Percentiles rank a stretch among this genome's conserved stretches.
Conservation (phyloP, 2,113 vertebrate species). For the Arenaria interpres region DNA sequence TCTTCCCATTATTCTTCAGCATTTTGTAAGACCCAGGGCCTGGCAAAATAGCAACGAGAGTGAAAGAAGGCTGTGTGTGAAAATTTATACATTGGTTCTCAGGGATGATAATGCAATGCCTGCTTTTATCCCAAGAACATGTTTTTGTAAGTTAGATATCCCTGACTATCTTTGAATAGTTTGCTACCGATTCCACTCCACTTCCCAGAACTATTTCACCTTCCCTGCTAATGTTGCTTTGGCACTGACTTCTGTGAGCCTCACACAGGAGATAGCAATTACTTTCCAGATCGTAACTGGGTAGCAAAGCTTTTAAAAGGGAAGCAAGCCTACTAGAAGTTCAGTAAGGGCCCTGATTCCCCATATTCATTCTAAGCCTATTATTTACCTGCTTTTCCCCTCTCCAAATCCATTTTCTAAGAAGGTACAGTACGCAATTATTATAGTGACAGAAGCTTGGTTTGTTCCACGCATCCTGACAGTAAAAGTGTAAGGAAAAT, state of each 20-base stretch:
- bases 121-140: background rate
- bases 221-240: background rate
- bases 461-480: background rate
- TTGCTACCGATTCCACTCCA: background rate
- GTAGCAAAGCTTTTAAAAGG: background rate
- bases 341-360: background rate
- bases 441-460: background rate
- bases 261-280: background rate
- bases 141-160: background rate
- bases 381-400: background rate
- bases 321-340: background rate
- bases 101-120: background rate
- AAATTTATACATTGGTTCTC: background rate
- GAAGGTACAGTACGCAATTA: background rate
- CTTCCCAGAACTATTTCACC: background rate
- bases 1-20: background rate
- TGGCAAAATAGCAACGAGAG: background rate
- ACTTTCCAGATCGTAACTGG: background rate
- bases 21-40: background rate
- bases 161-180: background rate
- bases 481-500: background rate
- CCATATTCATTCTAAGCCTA: background rate
- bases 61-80: background rate
- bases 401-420: background rate
- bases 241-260: background rate